Evolutionary conservation across 2,113 vertebrate species (phyloP), one percentile per base, ranked within the genome.

Genomic region (Fukomys damarensis): DNA sequence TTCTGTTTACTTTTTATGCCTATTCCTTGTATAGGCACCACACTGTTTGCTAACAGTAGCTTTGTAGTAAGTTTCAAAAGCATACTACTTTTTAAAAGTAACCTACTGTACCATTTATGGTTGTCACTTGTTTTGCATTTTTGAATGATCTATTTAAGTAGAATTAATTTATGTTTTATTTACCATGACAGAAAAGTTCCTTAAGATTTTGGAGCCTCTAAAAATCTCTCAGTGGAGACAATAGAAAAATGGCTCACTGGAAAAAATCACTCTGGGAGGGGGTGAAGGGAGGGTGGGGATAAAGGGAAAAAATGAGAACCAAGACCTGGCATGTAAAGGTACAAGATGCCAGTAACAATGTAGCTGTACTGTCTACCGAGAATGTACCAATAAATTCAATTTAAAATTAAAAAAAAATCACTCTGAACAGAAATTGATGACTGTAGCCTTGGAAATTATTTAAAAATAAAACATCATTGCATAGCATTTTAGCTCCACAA

Each of bases 41-140:
- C 10, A 84, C 20, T 86, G 19, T 52, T 92, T 86, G 17, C 41
- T 87, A 66, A 52, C 0, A 49, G 28, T 46, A 68, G 1, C 35
- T 89, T 61, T 96, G 19, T 61, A 86, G 14, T 80, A 58, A 54
- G 5, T 88, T 82, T 81, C 81, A 54, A 93, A 93, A 86, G 86
- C 74, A 77, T 82, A n/a, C 3, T 90, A 20, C 19, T 10, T 59
- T 58, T 81, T 82, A 59, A 63, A 77, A 66, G 66, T 79, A 83
- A 82, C 41, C 41, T 68, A 17, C 26, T 10, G 1, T 43, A 49
- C 11, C 16, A 94, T 82, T 83, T 70, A 88, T 63, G 54, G 19
- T 54, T 84, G 22, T 35, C 41, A 81, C 7, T 92, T 79, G 74
- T 17, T 76, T 56, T 92, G 28, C 82, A 14, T 70, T 95, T 96